Evolutionary conservation across 1,140 invertebrate species (phyloP).

Genomic region (Dryas iulia): DNA sequence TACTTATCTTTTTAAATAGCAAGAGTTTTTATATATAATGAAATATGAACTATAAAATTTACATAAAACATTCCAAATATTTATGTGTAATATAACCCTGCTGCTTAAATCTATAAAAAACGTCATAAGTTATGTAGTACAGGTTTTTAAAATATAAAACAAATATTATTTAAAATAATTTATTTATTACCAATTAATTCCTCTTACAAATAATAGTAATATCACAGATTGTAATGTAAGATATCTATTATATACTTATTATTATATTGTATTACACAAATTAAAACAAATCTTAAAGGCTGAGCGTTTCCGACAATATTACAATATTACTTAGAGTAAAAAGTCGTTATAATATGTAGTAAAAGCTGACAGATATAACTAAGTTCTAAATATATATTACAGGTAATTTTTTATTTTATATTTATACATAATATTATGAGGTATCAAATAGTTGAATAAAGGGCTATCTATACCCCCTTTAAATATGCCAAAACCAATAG

Average conservation of each 20-base stretch:
- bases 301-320: neutral
- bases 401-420: neutral
- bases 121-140: too few species aligned
- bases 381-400: neutral
- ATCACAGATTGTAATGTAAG: slow-evolving; percentile 4
- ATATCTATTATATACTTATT: neutral
- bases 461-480: too few species aligned
- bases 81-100: too few species aligned
- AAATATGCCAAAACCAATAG: neutral
- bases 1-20: too few species aligned
- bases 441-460: neutral
- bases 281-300: neutral
- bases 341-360: too few species aligned
- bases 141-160: neutral
- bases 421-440: neutral
- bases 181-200: slow-evolving; percentile 2
- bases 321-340: neutral
- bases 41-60: too few species aligned
- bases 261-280: neutral
- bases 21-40: too few species aligned
- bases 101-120: too few species aligned
- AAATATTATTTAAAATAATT: neutral
- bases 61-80: too few species aligned
- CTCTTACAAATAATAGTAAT: slow-evolving; percentile 5
- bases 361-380: too few species aligned